These are phyloP conservation scores for Parus major DNA, from an alignment of 2,113 vertebrate species.

Conservation along the genomic window DNA sequence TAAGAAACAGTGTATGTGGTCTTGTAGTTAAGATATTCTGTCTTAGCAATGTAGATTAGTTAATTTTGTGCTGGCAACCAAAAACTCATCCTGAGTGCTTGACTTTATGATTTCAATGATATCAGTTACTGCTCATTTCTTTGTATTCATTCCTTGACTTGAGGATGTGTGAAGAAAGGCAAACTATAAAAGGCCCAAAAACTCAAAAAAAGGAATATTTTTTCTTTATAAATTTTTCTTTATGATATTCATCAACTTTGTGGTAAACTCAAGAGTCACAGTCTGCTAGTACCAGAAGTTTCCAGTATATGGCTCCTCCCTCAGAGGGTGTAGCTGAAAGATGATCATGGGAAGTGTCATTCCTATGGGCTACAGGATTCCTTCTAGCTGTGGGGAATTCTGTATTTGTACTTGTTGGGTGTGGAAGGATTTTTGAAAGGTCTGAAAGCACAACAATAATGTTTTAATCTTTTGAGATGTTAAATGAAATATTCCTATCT, in stretches of 20 bases:
- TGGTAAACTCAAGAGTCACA: not conserved
- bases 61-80: not conserved
- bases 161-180: rapidly evolving
- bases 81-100: not conserved
- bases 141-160: not conserved
- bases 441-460: not conserved
- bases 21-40: not conserved
- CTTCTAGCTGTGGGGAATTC: not conserved
- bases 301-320: not conserved
- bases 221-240: not conserved
- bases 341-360: rapidly evolving
- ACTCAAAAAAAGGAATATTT: not conserved
- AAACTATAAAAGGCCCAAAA: not conserved
- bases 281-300: not conserved
- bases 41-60: not conserved
- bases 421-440: not conserved
- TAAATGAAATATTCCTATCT: not conserved
- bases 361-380: not conserved
- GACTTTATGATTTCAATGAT: not conserved
- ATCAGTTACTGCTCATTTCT: not conserved
- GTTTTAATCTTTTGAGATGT: not conserved
- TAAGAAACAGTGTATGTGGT: not conserved
- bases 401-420: not conserved
- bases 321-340: not conserved
- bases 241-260: not conserved